Evolutionary conservation across 2,797 vertebrate genomes (phyloP), one percentile per base, ranked within the genome.

Genomic region (Danio aesculapii): DNA sequence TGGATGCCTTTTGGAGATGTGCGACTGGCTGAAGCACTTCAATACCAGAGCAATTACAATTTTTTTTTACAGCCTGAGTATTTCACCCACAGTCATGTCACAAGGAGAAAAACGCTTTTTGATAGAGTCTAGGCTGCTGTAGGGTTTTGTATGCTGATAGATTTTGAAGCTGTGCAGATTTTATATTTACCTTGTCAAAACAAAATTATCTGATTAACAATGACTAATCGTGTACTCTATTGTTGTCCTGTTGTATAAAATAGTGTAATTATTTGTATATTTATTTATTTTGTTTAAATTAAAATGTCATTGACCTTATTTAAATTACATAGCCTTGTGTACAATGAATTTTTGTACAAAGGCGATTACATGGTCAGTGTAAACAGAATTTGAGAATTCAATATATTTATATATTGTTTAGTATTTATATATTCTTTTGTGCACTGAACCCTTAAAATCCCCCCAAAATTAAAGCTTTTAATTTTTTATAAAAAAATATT

Each of bases 1-100:
- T 68, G 61, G 52, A 82, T 63, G 1, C 49, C 41, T 77, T 44
- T 77, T 44, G 14, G 30, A 82, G 49, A 71, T 47, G 57, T 72
- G 61, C 47, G 61, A 59, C 9, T 57, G 50, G 21, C 17, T 72
- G n/a, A 21, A 50, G 19, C 8, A 47, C 46, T 58, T 44, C n/a
- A 16, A 63, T 47, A 21, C 21, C 21, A 70, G 39, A 77, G 67
- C 17, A 9, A 68, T 66, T 74, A 6, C 46, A 77, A 30, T 30
- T 30, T 84, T 72, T 77, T 70, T 53, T 67, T 30, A 62, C 39
- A 11, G 67, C 55, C n/a, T 14, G 44, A 63, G 55, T 55, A 16
- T 68, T 61, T 47, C 58, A 72, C 17, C 8, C 63, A 75, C 13
- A 12, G 5, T 66, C 62, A 44, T 77, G 52, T 5, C 16, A 43